Evolutionary conservation across 2,888 invertebrate genomes (phyloP), one percentile per base, ranked within the genome.

Genomic region (Lithophane socia): DNA sequence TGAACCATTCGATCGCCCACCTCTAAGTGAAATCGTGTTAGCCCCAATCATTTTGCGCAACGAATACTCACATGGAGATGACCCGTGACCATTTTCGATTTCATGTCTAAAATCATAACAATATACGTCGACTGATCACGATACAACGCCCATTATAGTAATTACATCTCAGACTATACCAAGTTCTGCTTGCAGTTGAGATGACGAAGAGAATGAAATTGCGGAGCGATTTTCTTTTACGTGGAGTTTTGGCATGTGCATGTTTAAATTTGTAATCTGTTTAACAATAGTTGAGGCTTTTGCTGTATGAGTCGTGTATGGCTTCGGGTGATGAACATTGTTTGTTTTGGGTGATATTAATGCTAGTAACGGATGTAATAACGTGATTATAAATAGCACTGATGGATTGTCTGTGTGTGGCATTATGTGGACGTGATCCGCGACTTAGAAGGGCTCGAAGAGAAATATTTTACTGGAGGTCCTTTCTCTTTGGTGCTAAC

Each of bases 81-180:
- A 95, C 95, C 95, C 94, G 93, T 90, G 94, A 94, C 93, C 92
- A 92, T 95, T 95, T 94, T 93, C 93, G 93, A 95, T 94, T 95
- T 93, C 95, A 95, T 94, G 95, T 94, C 92, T 93, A 92, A 94
- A 95, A 95, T 94, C 93, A 93, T 94, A 95, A 95, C 95, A 94
- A 95, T 94, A 93, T 94, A 93, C 92, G 91, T 87, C 86, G 90
- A 92, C 90, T 92, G 94, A 94, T 94, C 95, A 94, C 94, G 95
- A 95, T 93, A 93, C 90, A 91, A 87, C 91, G 91, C 90, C 93
- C 94, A 95, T 95, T 94, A 94, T 91, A 93, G 94, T 95, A 95
- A 96, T 96, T 95, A 95, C 93, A 92, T 92, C 89, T 92, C 90
- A 90, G 88, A 86, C 84, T 87, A 82, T 83, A 91, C 93, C 87